phyloP scores from a whole-genome alignment of 1,140 invertebrate species.

The Maniola jurtina region DNA sequence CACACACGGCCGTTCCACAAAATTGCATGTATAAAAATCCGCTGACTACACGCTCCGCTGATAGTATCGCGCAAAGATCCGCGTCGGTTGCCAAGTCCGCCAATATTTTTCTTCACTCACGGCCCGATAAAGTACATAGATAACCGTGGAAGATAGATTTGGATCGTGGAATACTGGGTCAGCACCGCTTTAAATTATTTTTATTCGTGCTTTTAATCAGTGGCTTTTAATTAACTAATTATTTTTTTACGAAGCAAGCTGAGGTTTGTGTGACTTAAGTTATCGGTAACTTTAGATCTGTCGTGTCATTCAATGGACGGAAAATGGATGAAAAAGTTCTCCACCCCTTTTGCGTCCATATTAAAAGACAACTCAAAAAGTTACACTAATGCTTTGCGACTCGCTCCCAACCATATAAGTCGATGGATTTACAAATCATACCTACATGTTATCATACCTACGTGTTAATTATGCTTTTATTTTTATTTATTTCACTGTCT shows the following conservation, averaged over 20 bases:
- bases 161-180: slow-evolving; percentile 20
- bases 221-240: background rate
- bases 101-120: slow-evolving; percentile 35
- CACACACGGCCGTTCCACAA: background rate
- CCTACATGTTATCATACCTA: too few relatives aligned
- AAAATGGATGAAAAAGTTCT: too few relatives aligned
- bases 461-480: too few relatives aligned
- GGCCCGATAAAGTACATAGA: slow-evolving; percentile 29
- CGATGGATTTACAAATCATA: too few relatives aligned
- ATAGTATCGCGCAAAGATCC: slow-evolving; percentile 33
- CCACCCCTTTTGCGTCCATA: too few relatives aligned
- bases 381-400: too few relatives aligned
- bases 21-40: slow-evolving; percentile 46
- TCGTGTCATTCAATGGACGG: too few relatives aligned
- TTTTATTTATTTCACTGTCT: too few relatives aligned
- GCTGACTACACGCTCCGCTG: slow-evolving; percentile 30
- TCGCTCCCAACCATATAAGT: too few relatives aligned
- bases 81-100: slow-evolving; percentile 27
- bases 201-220: slow-evolving; percentile 4
- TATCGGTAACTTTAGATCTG: too few relatives aligned
- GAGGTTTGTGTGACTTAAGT: too few relatives aligned
- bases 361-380: too few relatives aligned
- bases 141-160: slow-evolving; percentile 24
- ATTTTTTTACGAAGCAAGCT: background rate
- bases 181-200: slow-evolving; percentile 15